Evolutionary conservation across 2,888 invertebrate species (phyloP), one percentile per base, ranked within the genome.

Genomic region (Plemyria rubiginata): DNA sequence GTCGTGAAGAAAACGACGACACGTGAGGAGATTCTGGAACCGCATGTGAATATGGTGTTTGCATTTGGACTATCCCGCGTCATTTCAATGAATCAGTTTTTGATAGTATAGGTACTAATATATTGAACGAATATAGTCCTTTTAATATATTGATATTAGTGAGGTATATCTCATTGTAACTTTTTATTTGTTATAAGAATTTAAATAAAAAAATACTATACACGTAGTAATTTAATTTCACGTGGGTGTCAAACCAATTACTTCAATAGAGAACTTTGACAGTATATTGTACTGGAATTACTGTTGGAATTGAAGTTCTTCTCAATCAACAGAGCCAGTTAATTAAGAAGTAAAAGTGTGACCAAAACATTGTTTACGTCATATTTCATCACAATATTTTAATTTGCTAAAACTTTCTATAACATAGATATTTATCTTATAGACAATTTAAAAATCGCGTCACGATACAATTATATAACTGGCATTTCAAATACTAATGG

Each of bases 271-370:
- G 3, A 22, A 22, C 3, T 22, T 22, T 22, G 22, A 22, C 22
- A 22, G 3, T 22, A 22, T 22, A 22, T 22, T 38, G 11, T 38
- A 11, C 36, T 38, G 1, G 2, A 8, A 11, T 38, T 8, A 11
- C 36, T 38, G 6, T 43, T 9, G 9, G 16, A 3, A 11, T 41
- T 40, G 54, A 15, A 62, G 53, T 73, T 75, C 75, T 75, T 62
- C 58, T 72, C 76, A 75, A 79, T 68, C 65, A 54, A 65, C 67
- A 66, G 67, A 70, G 71, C 70, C 75, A 76, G 78, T 80, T 75
- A 81, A 80, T 77, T 80, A 69, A 70, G 70, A 62, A 72, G 76
- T 79, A 80, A 82, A 81, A 85, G 78, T 82, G 74, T 84, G 79
- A 83, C 73, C 79, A 64, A 64, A 73, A 51, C 56, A 48, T 56